These are phyloP conservation scores for Zophobas morio DNA, from an alignment of 1,140 invertebrate species.

Conservation along the genomic window DNA sequence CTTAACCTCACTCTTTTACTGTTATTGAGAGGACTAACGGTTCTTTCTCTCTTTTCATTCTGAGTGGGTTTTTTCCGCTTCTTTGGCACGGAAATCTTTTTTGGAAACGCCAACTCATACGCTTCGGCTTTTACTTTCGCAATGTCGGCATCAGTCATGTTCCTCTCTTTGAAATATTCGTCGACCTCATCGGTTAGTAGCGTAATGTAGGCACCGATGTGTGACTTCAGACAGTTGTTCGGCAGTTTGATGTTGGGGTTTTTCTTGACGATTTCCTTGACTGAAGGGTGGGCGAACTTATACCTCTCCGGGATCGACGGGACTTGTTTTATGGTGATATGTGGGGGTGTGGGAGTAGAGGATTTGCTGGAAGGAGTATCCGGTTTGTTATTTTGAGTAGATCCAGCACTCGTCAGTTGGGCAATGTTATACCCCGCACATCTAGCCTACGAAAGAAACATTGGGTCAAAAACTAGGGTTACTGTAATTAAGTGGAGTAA, in stretches of 20 bases:
- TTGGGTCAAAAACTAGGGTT: neutral
- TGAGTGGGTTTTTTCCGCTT: neutral
- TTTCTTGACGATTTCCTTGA: conserved; percentile 1
- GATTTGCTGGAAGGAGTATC: neutral
- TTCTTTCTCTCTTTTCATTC: neutral
- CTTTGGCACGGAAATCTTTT: neutral
- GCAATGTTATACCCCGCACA: neutral
- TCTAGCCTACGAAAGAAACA: neutral
- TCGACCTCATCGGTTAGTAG: conserved; percentile 13
- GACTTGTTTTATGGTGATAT: neutral
- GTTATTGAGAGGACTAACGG: too few relatives aligned
- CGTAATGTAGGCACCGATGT: conserved; percentile 6
- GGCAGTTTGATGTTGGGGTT: conserved; percentile 4
- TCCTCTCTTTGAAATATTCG: conserved; percentile 17
- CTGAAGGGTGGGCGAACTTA: conserved; percentile 10
- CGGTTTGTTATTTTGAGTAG: neutral
- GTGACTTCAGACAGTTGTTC: neutral
- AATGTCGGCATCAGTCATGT: neutral
- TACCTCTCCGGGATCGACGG: neutral
- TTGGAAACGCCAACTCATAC: neutral
- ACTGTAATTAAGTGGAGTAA: neutral
- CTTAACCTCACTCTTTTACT: too few relatives aligned
- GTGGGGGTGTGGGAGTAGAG: neutral
- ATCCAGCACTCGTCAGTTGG: neutral
- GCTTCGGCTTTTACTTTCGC: neutral